Evolutionary conservation across 2,797 vertebrate species (phyloP).

Genomic region (Galagoides demidoff): DNA sequence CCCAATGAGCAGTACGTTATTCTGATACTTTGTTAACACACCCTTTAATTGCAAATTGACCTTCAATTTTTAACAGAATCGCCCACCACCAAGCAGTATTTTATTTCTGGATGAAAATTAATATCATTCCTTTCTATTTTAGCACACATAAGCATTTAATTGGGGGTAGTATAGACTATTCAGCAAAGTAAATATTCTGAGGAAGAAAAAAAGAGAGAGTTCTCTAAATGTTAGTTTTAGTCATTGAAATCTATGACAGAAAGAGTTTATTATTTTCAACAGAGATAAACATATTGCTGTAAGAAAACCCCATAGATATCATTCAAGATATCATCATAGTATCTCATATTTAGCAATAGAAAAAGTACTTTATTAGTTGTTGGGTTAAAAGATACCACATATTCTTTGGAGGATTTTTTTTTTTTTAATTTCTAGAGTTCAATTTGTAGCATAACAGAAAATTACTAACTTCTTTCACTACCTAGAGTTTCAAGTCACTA

Average conservation of each 20-base stretch:
- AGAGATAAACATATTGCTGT: slow-evolving; percentile 5
- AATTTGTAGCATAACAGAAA: slow-evolving; percentile 27
- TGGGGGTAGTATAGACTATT: slow-evolving; percentile 68
- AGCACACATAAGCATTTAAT: slow-evolving; percentile 63
- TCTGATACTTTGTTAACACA: slow-evolving; percentile 66
- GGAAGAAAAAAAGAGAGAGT: slow-evolving; percentile 75
- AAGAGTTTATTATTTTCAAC: slow-evolving; percentile 48
- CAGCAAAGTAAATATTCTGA: slow-evolving; percentile 64
- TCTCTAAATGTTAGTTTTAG: slow-evolving; percentile 76
- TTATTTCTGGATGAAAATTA: slow-evolving; percentile 83
- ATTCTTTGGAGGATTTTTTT: slow-evolving; percentile 38
- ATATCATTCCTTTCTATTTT: slow-evolving; percentile 78
- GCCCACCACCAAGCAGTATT: slow-evolving; percentile 70
- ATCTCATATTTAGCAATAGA: slow-evolving; percentile 7
- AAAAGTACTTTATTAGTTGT: slow-evolving; percentile 3
- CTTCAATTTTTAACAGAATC: slow-evolving; percentile 77
- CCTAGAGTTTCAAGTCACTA: slow-evolving; percentile 27
- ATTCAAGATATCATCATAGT: background rate
- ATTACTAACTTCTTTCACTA: background rate
- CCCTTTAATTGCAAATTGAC: slow-evolving; percentile 71
- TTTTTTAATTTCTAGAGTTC: slow-evolving; percentile 50
- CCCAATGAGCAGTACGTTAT: slow-evolving; percentile 61
- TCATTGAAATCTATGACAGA: slow-evolving; percentile 29
- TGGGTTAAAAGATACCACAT: background rate
- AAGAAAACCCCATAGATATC: background rate